These are phyloP conservation scores for Salvelinus namaycush DNA, from an alignment of 2,113 vertebrate genomes.

Conservation along the genomic window DNA sequence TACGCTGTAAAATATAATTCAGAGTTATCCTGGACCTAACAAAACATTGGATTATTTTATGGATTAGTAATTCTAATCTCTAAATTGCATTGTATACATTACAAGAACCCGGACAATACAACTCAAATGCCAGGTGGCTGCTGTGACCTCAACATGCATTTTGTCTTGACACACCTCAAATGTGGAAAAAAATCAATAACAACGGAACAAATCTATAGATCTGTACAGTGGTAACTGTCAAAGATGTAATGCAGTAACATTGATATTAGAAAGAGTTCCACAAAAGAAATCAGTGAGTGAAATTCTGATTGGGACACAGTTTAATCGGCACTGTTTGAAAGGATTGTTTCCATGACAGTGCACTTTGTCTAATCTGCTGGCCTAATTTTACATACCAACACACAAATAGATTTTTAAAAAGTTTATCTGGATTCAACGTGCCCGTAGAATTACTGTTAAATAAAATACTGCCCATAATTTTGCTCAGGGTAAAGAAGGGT, in stretches of 20 bases:
- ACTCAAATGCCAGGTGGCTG: constrained; percentile 83
- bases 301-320: constrained; percentile 50
- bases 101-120: constrained; percentile 47
- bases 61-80: constrained; percentile 50
- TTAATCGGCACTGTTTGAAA: constrained; percentile 53
- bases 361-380: constrained; percentile 60
- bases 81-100: constrained; percentile 38
- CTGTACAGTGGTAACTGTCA: constrained; percentile 97
- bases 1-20: constrained; percentile 70
- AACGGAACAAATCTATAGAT: constrained; percentile 73
- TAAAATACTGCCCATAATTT: constrained; percentile 90
- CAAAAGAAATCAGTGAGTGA: constrained; percentile 30
- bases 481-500: constrained; percentile 95
- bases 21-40: constrained; percentile 52
- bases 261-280: constrained; percentile 37
- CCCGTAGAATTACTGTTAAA: constrained; percentile 60
- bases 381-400: constrained; percentile 45
- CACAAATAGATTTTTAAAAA: constrained; percentile 26
- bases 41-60: constrained; percentile 47
- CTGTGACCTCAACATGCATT: constrained; percentile 78
- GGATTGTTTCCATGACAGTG: constrained; percentile 62
- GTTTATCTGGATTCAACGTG: constrained; percentile 30
- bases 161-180: constrained; percentile 72
- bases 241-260: constrained; percentile 76
- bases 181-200: constrained; percentile 68